Conservation (phyloP, 2,888 invertebrate genomes). For the Anticlea derivata region DNA sequence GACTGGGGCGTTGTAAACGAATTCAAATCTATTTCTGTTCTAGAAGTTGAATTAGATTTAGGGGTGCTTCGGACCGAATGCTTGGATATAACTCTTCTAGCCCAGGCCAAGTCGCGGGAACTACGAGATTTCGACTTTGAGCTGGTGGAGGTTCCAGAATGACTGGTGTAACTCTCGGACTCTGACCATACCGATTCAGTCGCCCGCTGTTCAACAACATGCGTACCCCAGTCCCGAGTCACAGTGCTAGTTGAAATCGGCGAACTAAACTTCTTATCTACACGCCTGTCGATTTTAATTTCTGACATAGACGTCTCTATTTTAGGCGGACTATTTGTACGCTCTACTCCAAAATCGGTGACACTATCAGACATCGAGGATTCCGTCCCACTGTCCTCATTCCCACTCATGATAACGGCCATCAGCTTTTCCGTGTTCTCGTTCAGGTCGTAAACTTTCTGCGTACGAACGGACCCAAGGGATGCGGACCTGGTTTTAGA, state of each 20-base stretch:
- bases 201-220: slow-evolving; percentile 40
- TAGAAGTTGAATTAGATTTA: slow-evolving; percentile 42
- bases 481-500: slow-evolving; percentile 52
- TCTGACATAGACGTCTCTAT: slow-evolving; percentile 66
- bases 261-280: slow-evolving; percentile 24
- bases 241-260: slow-evolving; percentile 55
- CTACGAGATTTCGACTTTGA: slow-evolving; percentile 54
- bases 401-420: slow-evolving; percentile 61
- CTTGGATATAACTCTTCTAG: slow-evolving; percentile 57
- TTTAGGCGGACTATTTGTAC: slow-evolving; percentile 60
- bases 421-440: slow-evolving; percentile 68
- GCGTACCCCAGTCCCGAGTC: slow-evolving; percentile 43
- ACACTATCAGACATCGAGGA: slow-evolving; percentile 16
- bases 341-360: slow-evolving; percentile 28
- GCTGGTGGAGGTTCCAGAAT: slow-evolving; percentile 51
- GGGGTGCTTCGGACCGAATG: slow-evolving; percentile 36
- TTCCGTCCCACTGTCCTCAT: slow-evolving; percentile 45
- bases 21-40: slow-evolving; percentile 54
- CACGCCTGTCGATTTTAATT: slow-evolving; percentile 50
- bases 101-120: slow-evolving; percentile 64
- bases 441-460: slow-evolving; percentile 69
- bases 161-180: slow-evolving; percentile 47
- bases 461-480: slow-evolving; percentile 51
- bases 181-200: slow-evolving; percentile 56
- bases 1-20: slow-evolving; percentile 57